Conservation (phyloP, 2,113 vertebrate species). For the Mus pahari region DNA sequence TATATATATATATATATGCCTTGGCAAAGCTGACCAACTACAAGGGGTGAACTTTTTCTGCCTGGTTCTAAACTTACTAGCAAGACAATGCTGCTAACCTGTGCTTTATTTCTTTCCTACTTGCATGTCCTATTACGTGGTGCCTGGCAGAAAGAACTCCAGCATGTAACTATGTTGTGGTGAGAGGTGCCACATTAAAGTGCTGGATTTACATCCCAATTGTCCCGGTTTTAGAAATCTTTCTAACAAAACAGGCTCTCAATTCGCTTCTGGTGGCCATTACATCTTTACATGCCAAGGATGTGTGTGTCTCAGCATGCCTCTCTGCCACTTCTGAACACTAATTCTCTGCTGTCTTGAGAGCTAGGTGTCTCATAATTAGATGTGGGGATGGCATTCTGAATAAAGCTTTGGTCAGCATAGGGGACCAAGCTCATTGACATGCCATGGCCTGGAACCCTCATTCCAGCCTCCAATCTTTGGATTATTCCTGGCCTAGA, state of each 20-base stretch:
- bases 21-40: background rate
- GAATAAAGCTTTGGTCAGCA: background rate
- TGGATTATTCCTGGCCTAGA: background rate
- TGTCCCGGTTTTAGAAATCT: background rate
- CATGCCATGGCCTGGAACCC: background rate
- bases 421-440: background rate
- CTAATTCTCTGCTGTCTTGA: background rate
- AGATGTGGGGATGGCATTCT: background rate
- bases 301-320: background rate
- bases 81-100: background rate
- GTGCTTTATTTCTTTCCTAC: background rate
- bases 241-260: background rate
- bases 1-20: background rate
- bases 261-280: background rate
- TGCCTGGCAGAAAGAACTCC: constrained; percentile 10
- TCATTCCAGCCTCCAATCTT: background rate
- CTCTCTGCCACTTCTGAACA: background rate
- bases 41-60: background rate
- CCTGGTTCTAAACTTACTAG: background rate
- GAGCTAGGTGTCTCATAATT: background rate
- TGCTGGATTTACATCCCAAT: background rate
- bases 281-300: background rate
- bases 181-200: background rate
- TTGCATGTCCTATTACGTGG: accelerated
- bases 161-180: background rate